phyloP scores from a whole-genome alignment of 2,888 invertebrate genomes.

The Agrotis exclamationis region DNA sequence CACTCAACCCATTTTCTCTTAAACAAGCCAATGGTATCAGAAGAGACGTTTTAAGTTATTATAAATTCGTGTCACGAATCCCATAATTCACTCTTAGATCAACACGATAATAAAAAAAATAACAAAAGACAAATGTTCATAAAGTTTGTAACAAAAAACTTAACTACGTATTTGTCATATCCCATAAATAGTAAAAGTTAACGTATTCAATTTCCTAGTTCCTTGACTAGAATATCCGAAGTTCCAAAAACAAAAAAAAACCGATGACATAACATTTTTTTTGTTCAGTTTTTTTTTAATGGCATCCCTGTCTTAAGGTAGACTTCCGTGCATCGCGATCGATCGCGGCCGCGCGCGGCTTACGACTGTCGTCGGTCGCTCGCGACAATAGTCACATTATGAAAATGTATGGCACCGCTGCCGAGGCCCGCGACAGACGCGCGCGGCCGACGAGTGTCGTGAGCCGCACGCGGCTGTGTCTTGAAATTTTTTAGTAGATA shows the following conservation, averaged over 20 bases:
- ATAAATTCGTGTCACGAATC: slow-evolving; percentile 46
- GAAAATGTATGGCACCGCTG: no score
- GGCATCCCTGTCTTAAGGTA: no score
- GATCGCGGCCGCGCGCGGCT: no score
- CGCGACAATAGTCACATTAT: no score
- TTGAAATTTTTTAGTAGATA: no score
- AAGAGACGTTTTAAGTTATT: slow-evolving; percentile 24
- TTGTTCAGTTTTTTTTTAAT: neutral
- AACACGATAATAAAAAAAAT: slow-evolving; percentile 31
- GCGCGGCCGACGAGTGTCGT: no score
- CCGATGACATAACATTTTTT: neutral
- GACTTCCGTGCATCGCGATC: no score
- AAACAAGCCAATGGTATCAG: slow-evolving; percentile 8
- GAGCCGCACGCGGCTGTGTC: no score
- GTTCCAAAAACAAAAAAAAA: neutral
- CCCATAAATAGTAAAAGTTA: slow-evolving; percentile 30
- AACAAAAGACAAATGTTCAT: slow-evolving; percentile 32
- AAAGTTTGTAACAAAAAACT: slow-evolving; percentile 17
- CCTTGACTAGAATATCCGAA: neutral
- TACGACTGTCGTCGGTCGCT: no score
- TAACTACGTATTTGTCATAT: neutral
- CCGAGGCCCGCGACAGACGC: no score
- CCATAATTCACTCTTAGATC: slow-evolving; percentile 46
- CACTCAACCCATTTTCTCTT: slow-evolving; percentile 1
- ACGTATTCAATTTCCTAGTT: slow-evolving; percentile 16